phyloP scores from a whole-genome alignment of 2,888 invertebrate genomes.

The Eristalis arbustorum region DNA sequence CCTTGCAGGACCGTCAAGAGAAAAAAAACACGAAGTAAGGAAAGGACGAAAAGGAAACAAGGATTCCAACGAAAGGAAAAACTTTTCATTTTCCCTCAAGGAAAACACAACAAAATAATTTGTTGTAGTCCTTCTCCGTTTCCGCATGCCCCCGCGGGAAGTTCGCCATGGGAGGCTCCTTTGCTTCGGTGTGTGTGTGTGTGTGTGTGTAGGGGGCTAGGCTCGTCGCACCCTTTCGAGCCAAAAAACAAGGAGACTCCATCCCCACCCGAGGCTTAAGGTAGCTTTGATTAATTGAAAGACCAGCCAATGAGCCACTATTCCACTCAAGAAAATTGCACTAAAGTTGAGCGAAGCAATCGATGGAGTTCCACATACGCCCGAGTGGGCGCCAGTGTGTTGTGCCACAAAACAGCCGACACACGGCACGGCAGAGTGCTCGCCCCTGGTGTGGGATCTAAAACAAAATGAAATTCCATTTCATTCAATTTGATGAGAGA shows the following conservation, averaged over 20 bases:
- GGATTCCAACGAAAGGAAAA: slow-evolving; percentile 19
- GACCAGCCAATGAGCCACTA: slow-evolving; percentile 49
- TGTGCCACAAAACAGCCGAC: slow-evolving; percentile 14
- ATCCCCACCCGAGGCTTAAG: background rate
- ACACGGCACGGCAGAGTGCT: background rate
- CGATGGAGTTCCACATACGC: slow-evolving; percentile 60
- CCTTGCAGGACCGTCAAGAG: background rate
- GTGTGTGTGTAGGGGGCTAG: background rate
- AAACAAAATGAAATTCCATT: slow-evolving; percentile 64
- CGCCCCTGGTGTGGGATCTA: slow-evolving; percentile 37
- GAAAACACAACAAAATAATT: slow-evolving; percentile 54
- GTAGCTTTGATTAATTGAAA: slow-evolving; percentile 65
- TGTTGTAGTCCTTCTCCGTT: slow-evolving; percentile 34
- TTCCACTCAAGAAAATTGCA: slow-evolving; percentile 66
- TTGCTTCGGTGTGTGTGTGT: background rate
- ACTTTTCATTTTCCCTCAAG: slow-evolving; percentile 49
- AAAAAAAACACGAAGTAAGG: background rate
- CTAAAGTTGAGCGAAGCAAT: slow-evolving; percentile 33
- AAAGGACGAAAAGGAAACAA: slow-evolving; percentile 10
- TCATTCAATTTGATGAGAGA: slow-evolving; percentile 66
- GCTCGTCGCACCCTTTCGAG: background rate
- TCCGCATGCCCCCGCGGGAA: slow-evolving; percentile 46
- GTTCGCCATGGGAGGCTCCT: slow-evolving; percentile 11
- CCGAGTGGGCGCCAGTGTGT: background rate
- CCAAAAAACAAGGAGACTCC: background rate